These are phyloP conservation scores for Yponomeuta plumbellus DNA, from an alignment of 2,888 invertebrate species.

Conservation along the genomic window DNA sequence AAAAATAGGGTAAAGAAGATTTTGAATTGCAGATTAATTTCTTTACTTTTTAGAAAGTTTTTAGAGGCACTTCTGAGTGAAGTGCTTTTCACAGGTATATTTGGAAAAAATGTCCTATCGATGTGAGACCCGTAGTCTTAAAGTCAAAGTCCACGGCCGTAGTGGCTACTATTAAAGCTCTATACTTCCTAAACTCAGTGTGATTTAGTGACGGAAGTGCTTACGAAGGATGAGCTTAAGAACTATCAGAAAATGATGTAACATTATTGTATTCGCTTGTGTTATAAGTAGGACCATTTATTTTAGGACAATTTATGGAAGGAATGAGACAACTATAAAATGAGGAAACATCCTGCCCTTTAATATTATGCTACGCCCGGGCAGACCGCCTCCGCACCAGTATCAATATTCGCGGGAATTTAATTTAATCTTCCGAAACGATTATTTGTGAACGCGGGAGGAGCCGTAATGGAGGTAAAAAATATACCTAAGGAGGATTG, in stretches of 20 bases:
- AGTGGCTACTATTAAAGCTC: too few species aligned
- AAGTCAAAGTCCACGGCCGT: too few species aligned
- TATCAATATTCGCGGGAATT: slow-evolving; percentile 56
- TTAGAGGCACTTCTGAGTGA: slow-evolving; percentile 49
- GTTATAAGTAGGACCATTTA: too few species aligned
- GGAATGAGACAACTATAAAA: slow-evolving; percentile 18
- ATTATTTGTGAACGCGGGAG: slow-evolving; percentile 56
- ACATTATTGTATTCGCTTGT: neutral
- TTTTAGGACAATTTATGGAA: neutral
- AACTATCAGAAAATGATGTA: neutral
- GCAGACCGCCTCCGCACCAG: slow-evolving; percentile 33
- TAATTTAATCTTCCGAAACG: slow-evolving; percentile 59
- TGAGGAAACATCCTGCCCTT: slow-evolving; percentile 21
- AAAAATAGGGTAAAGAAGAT: slow-evolving; percentile 42
- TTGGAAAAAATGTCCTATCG: neutral
- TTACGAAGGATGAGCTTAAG: too few species aligned
- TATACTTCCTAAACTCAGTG: too few species aligned
- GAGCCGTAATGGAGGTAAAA: slow-evolving; percentile 62
- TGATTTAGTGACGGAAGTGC: too few species aligned
- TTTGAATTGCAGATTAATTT: slow-evolving; percentile 66
- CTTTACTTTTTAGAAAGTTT: slow-evolving; percentile 59
- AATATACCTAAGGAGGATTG: slow-evolving; percentile 59
- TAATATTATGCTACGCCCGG: slow-evolving; percentile 24
- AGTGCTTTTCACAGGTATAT: slow-evolving; percentile 18
- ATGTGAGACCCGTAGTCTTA: too few species aligned